phyloP scores from a whole-genome alignment of 2,797 vertebrate genomes.

The Meriones psammophilus region DNA sequence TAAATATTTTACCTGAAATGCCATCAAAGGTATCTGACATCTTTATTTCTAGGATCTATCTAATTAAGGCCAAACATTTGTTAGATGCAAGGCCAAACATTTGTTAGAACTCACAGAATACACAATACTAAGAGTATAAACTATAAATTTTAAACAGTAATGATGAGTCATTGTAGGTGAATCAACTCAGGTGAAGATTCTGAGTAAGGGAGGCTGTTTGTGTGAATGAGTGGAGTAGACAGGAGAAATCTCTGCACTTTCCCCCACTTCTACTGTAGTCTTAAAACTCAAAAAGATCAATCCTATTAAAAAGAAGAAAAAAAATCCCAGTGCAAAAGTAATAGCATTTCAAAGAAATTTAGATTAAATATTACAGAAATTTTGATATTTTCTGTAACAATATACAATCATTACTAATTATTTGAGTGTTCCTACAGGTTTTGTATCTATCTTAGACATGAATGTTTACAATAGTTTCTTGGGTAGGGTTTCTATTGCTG shows the following conservation, averaged over 20 bases:
- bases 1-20: slow-evolving; percentile 53
- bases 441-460: slow-evolving; percentile 48
- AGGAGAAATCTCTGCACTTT: not conserved
- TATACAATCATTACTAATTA: slow-evolving; percentile 30
- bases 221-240: not conserved
- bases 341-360: slow-evolving; percentile 49
- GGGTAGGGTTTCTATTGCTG: not conserved
- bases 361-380: slow-evolving; percentile 34
- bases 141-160: not conserved
- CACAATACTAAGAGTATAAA: not conserved
- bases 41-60: slow-evolving; percentile 17
- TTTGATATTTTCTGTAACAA: slow-evolving; percentile 44
- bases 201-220: not conserved
- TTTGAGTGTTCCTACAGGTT: not conserved
- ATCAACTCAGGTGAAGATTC: not conserved
- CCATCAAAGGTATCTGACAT: not conserved
- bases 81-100: not conserved
- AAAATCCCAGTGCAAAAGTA: slow-evolving; percentile 42
- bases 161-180: not conserved
- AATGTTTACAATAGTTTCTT: slow-evolving; percentile 19
- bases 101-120: not conserved
- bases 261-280: not conserved
- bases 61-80: not conserved
- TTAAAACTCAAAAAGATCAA: not conserved
- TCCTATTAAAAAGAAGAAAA: not conserved